Evolutionary conservation across 2,113 vertebrate genomes (phyloP), one percentile per base, ranked within the genome.

Genomic region (Indri indri): DNA sequence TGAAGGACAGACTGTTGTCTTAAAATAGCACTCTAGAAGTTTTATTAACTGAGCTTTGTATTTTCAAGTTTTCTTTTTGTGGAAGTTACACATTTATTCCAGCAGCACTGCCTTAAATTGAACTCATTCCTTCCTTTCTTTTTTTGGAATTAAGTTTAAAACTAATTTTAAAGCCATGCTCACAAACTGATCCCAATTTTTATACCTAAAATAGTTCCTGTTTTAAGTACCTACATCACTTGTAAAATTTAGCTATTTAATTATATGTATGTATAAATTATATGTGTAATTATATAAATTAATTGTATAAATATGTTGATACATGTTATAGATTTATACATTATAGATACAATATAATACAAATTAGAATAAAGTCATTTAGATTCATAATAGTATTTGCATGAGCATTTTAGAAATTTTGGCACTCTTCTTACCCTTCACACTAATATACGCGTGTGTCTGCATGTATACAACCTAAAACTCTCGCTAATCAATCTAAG

Each of bases 81-180:
- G 37, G 27, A 77, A 34, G 30, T 18, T 42, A 66, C 23, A 54
- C 18, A 42, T 25, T 66, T 40, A 37, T 34, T 68, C n/a, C 37
- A 13, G 13, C 23, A 34, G 0, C 6, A 12, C 1, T 47, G 8
- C 6, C 25, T 8, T 63, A 40, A 47, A 25, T 3, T 30, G 12
- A 30, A 52, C 17, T 32, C 57, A 40, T 1, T 9, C 0, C 18
- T 1, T 9, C 0, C 14, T 40, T 37, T 32, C 10, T 37, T 22
- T 27, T n/a, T 32, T 59, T 42, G 11, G 37, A 74, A 66, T 18
- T 54, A 61, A 16, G 37, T 70, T 81, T 61, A 85, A 93, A 50
- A 34, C 3, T 63, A 54, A 89, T 80, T 87, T 88, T 84, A 84
- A 88, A 95, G 42, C 4, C 13, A 13, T 4, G 3, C 1, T 91